A percentile compares a stretch with the other conserved stretches of the same genome.
Evolutionary conservation across 2,888 invertebrate species (phyloP).

Genomic region (Apodemia duryi): DNA sequence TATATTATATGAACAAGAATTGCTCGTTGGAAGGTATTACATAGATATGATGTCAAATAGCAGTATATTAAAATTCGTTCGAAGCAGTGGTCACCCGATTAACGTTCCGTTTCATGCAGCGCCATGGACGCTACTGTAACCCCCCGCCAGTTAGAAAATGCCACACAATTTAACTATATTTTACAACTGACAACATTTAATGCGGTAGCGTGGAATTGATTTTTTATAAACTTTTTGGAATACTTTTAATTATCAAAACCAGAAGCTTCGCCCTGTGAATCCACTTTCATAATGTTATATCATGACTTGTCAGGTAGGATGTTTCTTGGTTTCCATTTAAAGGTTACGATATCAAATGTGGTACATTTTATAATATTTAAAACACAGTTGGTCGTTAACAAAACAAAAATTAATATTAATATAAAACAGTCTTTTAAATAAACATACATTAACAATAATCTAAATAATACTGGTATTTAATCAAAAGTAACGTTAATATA

Average conservation of each 20-base stretch:
- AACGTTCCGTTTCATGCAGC: conserved; percentile 53
- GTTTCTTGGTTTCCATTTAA: background rate
- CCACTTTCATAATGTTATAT: background rate
- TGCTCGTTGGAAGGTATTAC: too few species aligned
- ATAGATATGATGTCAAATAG: background rate
- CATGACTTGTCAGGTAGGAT: background rate
- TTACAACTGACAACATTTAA: conserved; percentile 28
- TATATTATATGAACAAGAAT: background rate
- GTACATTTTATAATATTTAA: too few species aligned
- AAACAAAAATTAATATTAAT: too few species aligned
- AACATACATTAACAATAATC: too few species aligned
- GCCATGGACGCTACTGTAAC: conserved; percentile 67
- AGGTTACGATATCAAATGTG: too few species aligned
- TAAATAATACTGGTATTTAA: too few species aligned
- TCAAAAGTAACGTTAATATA: too few species aligned
- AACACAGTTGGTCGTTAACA: too few species aligned
- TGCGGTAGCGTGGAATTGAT: conserved; percentile 37
- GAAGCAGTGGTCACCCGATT: conserved; percentile 36
- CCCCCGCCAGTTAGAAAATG: conserved; percentile 59
- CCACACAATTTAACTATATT: conserved; percentile 40
- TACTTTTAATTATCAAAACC: conserved; percentile 39
- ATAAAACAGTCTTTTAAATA: too few species aligned
- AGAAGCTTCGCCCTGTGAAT: conserved; percentile 22
- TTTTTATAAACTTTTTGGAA: conserved; percentile 39
- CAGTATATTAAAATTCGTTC: background rate